Evolutionary conservation across 2,113 vertebrate genomes (phyloP), one percentile per base, ranked within the genome.

Genomic region (Gallinago paraguaiae): DNA sequence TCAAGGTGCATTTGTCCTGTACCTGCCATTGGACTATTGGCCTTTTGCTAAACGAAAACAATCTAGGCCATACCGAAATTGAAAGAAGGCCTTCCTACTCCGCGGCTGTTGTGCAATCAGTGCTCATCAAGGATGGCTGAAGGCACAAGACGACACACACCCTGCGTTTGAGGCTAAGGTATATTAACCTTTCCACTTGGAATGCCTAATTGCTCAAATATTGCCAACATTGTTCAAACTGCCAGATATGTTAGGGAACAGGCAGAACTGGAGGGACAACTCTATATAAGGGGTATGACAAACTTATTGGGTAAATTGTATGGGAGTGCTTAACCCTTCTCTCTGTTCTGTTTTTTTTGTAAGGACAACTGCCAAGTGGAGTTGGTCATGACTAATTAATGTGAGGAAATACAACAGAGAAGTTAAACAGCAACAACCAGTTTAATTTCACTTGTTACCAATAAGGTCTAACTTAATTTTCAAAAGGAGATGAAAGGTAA

Each of bases 281-380:
- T 98, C 97, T 98, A 98, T 98, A 98, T 98, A 98, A 97, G 96
- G 97, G 87, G 89, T 92, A 98, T 97, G 96, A 98, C 97, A 97
- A 96, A 97, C 91, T 96, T 96, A 87, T 96, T 84, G 94, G 37
- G 89, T 95, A 97, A 97, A 97, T 97, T 96, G 96, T 95, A 95
- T 96, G 97, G 97, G 97, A 98, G 97, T 96, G 78, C 91, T 97
- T 97, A 95, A 97, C 90, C 91, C 94, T 96, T 96, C 90, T 92
- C 81, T 95, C 76, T 93, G 63, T 97, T 87, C 87, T 94, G 84
- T 79, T 95, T 96, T 96, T 89, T 95, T 85, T 51, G 72, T 64
- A 74, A 95, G 93, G 95, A 94, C 91, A 92, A 30, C 57, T 95
- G 83, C 67, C 64, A 95, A 92, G 86, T 63, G 85, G 88, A 81